phyloP scores from a whole-genome alignment of 2,888 invertebrate species.

The Coleophora deauratella region DNA sequence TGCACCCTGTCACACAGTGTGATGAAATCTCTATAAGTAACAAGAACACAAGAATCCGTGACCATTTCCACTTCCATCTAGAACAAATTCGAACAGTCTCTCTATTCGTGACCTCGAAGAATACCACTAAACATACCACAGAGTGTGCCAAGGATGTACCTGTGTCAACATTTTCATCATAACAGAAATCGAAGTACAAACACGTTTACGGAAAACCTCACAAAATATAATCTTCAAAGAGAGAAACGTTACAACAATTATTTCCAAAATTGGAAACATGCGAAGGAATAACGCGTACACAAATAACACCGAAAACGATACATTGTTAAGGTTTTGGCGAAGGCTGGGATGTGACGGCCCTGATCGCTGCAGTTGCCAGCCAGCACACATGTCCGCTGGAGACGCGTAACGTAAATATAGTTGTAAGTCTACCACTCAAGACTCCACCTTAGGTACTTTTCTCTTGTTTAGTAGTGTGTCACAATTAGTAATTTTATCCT shows the following conservation, averaged over 20 bases:
- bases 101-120: slow-evolving; percentile 32
- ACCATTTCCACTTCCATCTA: slow-evolving; percentile 19
- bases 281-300: slow-evolving; percentile 65
- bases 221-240: slow-evolving; percentile 40
- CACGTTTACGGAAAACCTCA: slow-evolving; percentile 43
- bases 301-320: slow-evolving; percentile 58
- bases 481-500: no score
- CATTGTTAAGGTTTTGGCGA: slow-evolving; percentile 46
- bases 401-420: no score
- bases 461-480: no score
- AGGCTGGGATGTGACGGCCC: slow-evolving; percentile 48
- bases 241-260: slow-evolving; percentile 58
- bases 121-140: slow-evolving; percentile 52
- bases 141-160: slow-evolving; percentile 70
- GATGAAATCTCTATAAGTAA: slow-evolving; percentile 28
- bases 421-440: no score
- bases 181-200: slow-evolving; percentile 36
- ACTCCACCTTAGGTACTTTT: no score
- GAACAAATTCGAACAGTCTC: slow-evolving; percentile 29
- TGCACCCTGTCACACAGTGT: slow-evolving; percentile 73
- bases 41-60: slow-evolving; percentile 19
- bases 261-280: slow-evolving; percentile 47
- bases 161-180: slow-evolving; percentile 39
- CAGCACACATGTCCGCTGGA: neutral
- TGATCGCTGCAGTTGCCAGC: neutral